Conservation (phyloP, 2,113 vertebrate species). For the Diadophis punctatus region DNA sequence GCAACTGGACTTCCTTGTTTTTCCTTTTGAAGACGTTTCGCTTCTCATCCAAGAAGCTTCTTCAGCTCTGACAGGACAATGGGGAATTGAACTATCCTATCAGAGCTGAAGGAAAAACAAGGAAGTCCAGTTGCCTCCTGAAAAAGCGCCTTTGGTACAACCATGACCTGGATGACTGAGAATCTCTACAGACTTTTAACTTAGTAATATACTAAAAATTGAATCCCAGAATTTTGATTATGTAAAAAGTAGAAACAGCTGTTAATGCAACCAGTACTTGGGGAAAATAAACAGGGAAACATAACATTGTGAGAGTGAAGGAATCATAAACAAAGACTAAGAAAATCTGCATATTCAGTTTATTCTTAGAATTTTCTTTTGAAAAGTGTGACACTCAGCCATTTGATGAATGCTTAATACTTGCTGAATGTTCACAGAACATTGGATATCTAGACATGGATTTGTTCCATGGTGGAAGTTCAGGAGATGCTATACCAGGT, state of each 20-base stretch:
- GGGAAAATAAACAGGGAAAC: neutral
- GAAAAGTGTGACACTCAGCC: neutral
- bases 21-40: too few species aligned
- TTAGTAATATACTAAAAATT: neutral
- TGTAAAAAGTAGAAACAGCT: neutral
- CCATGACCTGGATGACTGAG: too few species aligned
- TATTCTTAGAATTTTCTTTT: neutral
- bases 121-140: too few species aligned
- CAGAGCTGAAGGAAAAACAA: too few species aligned
- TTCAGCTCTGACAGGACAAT: too few species aligned
- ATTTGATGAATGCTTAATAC: neutral
- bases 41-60: too few species aligned
- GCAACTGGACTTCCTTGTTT: too few species aligned
- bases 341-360: constrained; percentile 7
- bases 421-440: neutral
- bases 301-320: constrained; percentile 18
- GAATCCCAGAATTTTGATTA: neutral
- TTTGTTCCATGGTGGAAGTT: neutral
- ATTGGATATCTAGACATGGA: neutral
- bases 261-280: neutral
- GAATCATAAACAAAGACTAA: constrained; percentile 11
- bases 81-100: too few species aligned
- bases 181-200: too few species aligned
- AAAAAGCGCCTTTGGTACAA: too few species aligned
- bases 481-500: too few species aligned